These are phyloP conservation scores for Danaus melanippus DNA, from an alignment of 1,140 invertebrate genomes.

Conservation along the genomic window DNA sequence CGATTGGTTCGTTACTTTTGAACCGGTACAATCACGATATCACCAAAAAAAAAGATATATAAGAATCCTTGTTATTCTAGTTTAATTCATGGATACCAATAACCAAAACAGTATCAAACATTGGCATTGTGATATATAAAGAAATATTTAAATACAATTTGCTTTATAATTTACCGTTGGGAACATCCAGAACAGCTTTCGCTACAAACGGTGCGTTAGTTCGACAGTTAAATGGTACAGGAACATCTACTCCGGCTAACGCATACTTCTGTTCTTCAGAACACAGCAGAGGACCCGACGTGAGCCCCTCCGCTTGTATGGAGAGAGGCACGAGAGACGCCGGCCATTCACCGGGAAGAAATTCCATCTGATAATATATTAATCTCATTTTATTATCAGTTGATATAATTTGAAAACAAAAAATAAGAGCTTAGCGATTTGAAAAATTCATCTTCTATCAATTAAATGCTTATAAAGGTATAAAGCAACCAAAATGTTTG, in stretches of 20 bases:
- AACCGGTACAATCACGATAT: too few species aligned
- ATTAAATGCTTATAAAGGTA: too few species aligned
- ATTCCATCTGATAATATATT: slow-evolving; percentile 41
- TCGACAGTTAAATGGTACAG: slow-evolving; percentile 43
- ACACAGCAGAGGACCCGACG: slow-evolving; percentile 40
- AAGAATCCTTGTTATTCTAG: too few species aligned
- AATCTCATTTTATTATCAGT: background rate
- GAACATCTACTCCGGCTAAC: slow-evolving; percentile 35
- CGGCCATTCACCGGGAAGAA: slow-evolving; percentile 52
- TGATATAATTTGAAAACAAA: background rate
- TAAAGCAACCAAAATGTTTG: too few species aligned
- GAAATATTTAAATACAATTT: too few species aligned
- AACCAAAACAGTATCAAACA: too few species aligned
- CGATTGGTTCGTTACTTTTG: too few species aligned
- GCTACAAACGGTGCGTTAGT: slow-evolving; percentile 47
- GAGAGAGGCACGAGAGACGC: slow-evolving; percentile 41
- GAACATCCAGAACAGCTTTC: slow-evolving; percentile 41
- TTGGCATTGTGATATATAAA: too few species aligned
- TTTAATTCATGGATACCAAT: too few species aligned
- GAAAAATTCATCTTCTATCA: too few species aligned
- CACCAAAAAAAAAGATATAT: too few species aligned
- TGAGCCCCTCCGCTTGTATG: slow-evolving; percentile 33
- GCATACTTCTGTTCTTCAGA: slow-evolving; percentile 53
- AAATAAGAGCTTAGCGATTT: too few species aligned
- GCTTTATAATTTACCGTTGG: slow-evolving; percentile 34